Evolutionary conservation across 2,113 vertebrate species (phyloP).

Genomic region (Ochotona curzoniae): DNA sequence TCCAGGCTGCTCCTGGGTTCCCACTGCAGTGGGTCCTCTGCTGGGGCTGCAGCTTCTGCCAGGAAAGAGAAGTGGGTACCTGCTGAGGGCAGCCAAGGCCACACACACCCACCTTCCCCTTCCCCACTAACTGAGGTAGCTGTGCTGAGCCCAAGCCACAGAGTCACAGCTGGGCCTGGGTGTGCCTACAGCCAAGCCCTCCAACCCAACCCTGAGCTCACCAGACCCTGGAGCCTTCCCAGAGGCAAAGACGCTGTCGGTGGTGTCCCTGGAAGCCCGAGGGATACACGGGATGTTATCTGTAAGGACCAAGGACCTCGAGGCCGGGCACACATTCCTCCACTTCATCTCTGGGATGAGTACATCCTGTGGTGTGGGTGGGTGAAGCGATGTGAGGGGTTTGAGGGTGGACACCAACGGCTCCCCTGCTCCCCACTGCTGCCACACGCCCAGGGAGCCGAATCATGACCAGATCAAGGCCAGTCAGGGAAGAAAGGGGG

Average conservation of each 20-base stretch:
- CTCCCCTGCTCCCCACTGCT: too few relatives aligned
- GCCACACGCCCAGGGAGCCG: too few relatives aligned
- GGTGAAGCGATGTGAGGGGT: neutral
- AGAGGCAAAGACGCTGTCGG: constrained; percentile 88
- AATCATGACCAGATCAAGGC: too few relatives aligned
- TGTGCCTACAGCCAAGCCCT: neutral
- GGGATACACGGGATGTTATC: constrained; percentile 87
- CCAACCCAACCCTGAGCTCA: neutral
- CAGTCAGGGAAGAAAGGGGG: too few relatives aligned
- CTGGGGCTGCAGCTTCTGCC: constrained; percentile 90
- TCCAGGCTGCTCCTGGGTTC: constrained; percentile 86
- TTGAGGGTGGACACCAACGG: too few relatives aligned
- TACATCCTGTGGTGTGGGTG: constrained; percentile 86
- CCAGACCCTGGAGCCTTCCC: constrained; percentile 87
- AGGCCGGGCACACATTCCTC: constrained; percentile 91
- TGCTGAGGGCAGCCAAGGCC: neutral
- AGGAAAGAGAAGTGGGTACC: neutral
- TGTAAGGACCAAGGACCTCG: constrained; percentile 90
- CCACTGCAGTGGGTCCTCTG: constrained; percentile 88
- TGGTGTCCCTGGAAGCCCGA: constrained; percentile 86
- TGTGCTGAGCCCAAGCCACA: neutral
- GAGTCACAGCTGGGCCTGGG: too few relatives aligned
- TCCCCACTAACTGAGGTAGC: neutral
- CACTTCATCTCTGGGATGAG: constrained; percentile 94
- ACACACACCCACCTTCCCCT: neutral